Base-by-base conservation (phyloP, 2,888 invertebrate species). In the Diaphora mendica region DNA sequence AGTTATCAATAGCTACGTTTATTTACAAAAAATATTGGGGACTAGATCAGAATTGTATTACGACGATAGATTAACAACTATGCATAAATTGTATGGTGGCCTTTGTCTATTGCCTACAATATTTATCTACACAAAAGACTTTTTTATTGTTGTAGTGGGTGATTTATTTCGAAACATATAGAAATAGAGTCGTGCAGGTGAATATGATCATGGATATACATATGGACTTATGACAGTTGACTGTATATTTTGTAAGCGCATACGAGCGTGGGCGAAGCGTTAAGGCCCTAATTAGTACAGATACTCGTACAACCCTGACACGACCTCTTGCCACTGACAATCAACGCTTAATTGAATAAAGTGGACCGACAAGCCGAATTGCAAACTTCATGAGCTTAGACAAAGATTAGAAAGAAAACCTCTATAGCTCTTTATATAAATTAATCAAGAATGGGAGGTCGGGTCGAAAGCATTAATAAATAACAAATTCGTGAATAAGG, bases 321-420 rank as follows among this genome's bases (percentile, higher is more conserved):
- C 94, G 95, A 95, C 95, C 95, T 94, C 90, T 91, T 87, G 93
- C 86, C 92, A 90, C 92, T 81, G 85, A 86, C 95, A 94, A 94
- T 94, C 93, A 94, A 90, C 91, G 89, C 86, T 81, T 93, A 93
- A 95, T 94, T 93, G 92, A 91, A 94, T 94, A 91, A 94, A 95
- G 91, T 92, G 90, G 88, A 85, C 93, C 93, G 94, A 90, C 91
- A 88, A 87, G 84, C 87, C 86, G 81, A 91, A 92, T 89, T 85
- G 91, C 90, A 85, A 91, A 89, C 91, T 90, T 87, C 84, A 89
- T 88, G 88, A 83, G 23, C 4, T 85, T 86, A 82, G 79, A 81
- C 79, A 76, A 79, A 73, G 66, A 76, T 67, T 77, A 76, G 79
- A 72, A 77, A 75, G 39, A 77, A 71, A 79, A 72, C 55, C 33